These are phyloP conservation scores for Trogon surrucura DNA, from an alignment of 2,113 vertebrate species.

Conservation along the genomic window DNA sequence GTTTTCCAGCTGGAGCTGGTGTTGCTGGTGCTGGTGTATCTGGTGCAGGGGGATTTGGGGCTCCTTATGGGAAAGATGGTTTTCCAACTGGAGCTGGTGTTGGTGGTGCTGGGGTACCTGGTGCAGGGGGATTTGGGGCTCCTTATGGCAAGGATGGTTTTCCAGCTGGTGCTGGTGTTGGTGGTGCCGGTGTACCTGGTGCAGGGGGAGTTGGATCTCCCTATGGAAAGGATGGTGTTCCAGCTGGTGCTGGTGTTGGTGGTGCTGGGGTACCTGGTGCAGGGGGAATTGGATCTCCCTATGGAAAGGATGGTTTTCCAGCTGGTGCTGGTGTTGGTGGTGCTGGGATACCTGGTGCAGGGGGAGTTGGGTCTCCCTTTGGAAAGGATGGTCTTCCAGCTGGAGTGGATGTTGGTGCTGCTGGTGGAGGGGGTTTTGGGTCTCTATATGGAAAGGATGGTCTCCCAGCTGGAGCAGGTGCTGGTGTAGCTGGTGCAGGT, in stretches of 20 bases:
- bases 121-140: fast-evolving
- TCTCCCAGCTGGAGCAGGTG: no score
- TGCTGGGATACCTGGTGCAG: not conserved
- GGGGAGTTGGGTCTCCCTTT: fast-evolving
- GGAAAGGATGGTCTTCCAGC: not conserved
- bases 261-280: no score
- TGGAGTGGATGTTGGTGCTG: fast-evolving
- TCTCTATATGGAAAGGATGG: not conserved
- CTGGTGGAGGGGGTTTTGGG: not conserved
- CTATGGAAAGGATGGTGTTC: not conserved
- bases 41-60: fast-evolving
- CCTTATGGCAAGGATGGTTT: not conserved
- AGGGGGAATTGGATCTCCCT: fast-evolving
- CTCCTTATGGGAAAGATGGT: not conserved
- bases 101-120: not conserved
- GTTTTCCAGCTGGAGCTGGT: not conserved
- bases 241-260: fast-evolving
- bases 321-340: fast-evolving
- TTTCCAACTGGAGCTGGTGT: fast-evolving
- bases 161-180: not conserved
- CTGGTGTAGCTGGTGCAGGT: not conserved
- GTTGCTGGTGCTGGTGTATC: not conserved
- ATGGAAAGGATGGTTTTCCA: not conserved
- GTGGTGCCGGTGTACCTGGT: fast-evolving
- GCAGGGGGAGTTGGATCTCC: fast-evolving